A percentile compares a stretch with the other conserved stretches of the same genome.
Evolutionary conservation across 2,113 vertebrate genomes (phyloP).

Genomic region (Ancistrus triradiatus): DNA sequence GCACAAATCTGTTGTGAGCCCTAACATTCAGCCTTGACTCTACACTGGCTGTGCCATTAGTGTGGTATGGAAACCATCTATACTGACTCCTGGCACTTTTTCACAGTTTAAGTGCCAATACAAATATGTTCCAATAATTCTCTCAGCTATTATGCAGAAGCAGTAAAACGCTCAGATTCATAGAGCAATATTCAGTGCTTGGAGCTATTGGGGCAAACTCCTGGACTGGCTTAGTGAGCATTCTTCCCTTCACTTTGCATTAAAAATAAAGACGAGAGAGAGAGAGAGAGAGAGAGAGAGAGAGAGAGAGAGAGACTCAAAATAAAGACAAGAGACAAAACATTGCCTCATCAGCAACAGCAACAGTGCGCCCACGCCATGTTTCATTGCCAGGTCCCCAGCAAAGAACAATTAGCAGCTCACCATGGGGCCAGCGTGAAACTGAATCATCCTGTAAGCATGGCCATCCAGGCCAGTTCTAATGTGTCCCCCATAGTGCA

Average conservation of each 20-base stretch:
- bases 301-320: no score
- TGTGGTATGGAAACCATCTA: constrained; percentile 19
- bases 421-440: constrained; percentile 51
- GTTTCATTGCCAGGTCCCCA: constrained; percentile 57
- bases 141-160: constrained; percentile 56
- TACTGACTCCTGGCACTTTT: constrained; percentile 48
- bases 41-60: constrained; percentile 17
- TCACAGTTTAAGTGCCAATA: constrained; percentile 55
- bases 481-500: constrained; percentile 61
- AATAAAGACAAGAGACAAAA: constrained; percentile 26
- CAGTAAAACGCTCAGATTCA: constrained; percentile 70
- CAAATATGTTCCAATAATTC: constrained; percentile 67
- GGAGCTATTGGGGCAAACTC: constrained; percentile 64
- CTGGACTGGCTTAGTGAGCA: constrained; percentile 48
- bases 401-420: constrained; percentile 64
- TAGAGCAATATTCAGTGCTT: constrained; percentile 64
- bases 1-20: neutral
- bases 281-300: no score
- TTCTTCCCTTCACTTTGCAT: constrained; percentile 59
- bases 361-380: constrained; percentile 34
- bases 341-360: constrained; percentile 56
- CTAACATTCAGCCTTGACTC: neutral
- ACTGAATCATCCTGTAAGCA: constrained; percentile 57
- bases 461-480: constrained; percentile 46
- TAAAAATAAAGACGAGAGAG: no score